These are phyloP conservation scores for Galemys pyrenaicus DNA, from an alignment of 2,113 vertebrate species.

Conservation along the genomic window DNA sequence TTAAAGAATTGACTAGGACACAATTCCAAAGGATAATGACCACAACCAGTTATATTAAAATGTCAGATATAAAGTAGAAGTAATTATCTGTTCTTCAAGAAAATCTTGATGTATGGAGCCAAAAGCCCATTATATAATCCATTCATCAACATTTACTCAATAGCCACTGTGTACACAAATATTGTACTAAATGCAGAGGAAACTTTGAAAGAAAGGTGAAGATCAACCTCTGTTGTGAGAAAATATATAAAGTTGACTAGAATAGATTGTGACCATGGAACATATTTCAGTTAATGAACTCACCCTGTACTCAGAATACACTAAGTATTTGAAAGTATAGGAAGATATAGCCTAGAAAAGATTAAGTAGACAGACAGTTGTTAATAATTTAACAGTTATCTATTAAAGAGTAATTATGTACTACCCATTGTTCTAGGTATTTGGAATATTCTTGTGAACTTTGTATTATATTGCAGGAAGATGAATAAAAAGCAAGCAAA, in stretches of 20 bases:
- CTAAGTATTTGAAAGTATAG: background rate
- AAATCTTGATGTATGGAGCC: constrained; percentile 77
- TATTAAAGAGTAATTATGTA: background rate
- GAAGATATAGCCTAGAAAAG: background rate
- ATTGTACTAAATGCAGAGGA: constrained; percentile 37
- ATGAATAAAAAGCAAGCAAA: background rate
- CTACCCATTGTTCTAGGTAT: background rate
- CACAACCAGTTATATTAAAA: constrained; percentile 76
- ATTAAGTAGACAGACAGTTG: background rate
- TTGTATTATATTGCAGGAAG: background rate
- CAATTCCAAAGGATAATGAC: constrained; percentile 76
- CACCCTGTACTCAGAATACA: background rate
- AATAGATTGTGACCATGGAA: background rate
- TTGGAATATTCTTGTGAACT: background rate
- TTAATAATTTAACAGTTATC: background rate
- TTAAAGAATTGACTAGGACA: constrained; percentile 73
- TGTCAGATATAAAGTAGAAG: constrained; percentile 76
- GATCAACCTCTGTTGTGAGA: background rate
- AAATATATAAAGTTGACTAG: constrained; percentile 4
- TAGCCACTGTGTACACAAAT: constrained; percentile 66
- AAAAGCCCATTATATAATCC: constrained; percentile 61
- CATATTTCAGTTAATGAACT: background rate
- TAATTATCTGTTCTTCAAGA: constrained; percentile 78
- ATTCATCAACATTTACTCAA: constrained; percentile 78
- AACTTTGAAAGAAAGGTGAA: constrained; percentile 37